Evolutionary conservation across 2,888 invertebrate genomes (phyloP), one percentile per base, ranked within the genome.

Genomic region (Alviniconcha strummeri): DNA sequence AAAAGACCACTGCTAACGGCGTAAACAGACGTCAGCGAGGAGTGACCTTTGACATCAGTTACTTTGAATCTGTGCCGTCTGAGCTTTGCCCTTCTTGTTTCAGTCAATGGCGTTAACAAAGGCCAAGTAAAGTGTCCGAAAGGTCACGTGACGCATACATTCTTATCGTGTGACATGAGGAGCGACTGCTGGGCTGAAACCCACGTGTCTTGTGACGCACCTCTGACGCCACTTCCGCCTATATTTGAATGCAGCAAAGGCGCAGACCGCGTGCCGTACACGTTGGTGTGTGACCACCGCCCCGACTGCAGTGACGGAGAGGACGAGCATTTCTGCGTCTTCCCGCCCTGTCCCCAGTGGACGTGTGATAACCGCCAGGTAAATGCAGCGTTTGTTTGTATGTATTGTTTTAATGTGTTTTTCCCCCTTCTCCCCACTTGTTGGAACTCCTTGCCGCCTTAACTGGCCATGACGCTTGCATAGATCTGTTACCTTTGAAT

Each of bases 271-370:
- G 19, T 80, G 56, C 72, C 80, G 7, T 80, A 80, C 55, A 80
- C 19, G 56, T 19, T 72, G 9, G 80, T 80, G 80, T 80, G 80
- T 56, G 80, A 80, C 56, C 80, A 72, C 36, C 56, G 80, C 6
- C 36, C 7, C 15, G 80, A 80, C 15, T 80, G 80, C 56, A 19
- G 56, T 55, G 80, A 71, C 72, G 57, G 54, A 19, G 72, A 72
- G 15, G 80, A 80, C 17, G 80, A 80, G 72, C 71, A 80, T 5
- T 80, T 80, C 36, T 80, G 80, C 36, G 56, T 80, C n/a, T 80
- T 80, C 36, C 80, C 56, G 56, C 15, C 55, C 5, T 80, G 80
- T n/a, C 54, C 36, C 13, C 36, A 36, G 36, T 36, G 36, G 36
- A 36, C 36, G 36, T 36, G 36, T 36, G 36, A 36, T 36, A 36